Base-by-base conservation (phyloP, 1,140 invertebrate species). In the Drosophila busckii region DNA sequence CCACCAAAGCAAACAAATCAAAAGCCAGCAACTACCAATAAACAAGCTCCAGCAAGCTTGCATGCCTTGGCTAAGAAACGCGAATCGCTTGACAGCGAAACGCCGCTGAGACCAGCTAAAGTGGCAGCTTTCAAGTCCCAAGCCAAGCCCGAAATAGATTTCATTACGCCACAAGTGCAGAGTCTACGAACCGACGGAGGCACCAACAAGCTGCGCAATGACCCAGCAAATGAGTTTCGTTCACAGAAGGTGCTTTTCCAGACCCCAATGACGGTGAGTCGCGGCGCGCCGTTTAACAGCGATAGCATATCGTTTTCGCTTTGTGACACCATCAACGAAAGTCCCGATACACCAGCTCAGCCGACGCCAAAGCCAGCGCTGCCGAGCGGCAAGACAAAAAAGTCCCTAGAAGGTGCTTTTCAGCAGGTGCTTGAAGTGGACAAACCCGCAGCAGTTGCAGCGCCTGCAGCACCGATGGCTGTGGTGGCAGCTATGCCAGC, bases 241-340 rank as follows among this genome's bases (percentile, higher is more conserved):
- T 70, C 84, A 0, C 86, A 87, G 16, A 87, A 87, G 32, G 78
- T 87, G 3, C 67, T 87, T 2, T 87, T 87, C 45, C 80, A 84
- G 34, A 87, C 86, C 3, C 86, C 86, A 2, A 85, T 85, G 69
- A 69, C 85, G 5, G 76, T 85, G 0, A 70, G 73, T 16, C 82
- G 82, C 1, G 55, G 53, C 2, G 64, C 69, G 3, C 65, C 65
- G 2, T 61, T 85, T 8, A 32, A 66, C 26, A 71, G 64, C 12
- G 67, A 85, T 16, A 87, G 75, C 31, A 48, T 85, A n/a, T 68
- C 50, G 3, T 63, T 87, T 20, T 86, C 83, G 2, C 49, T 87
- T 3, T 84, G 78, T 37, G 85, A 87, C 40, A 85, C 85, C 7
- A 85, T 87, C 12, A 84, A 54, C 22, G 84, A 80, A 19, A 64